A percentile compares a stretch with the other conserved stretches of the same genome.
These are phyloP conservation scores for Bombyx mandarina DNA, from an alignment of 1,140 invertebrate species.

Conservation along the genomic window DNA sequence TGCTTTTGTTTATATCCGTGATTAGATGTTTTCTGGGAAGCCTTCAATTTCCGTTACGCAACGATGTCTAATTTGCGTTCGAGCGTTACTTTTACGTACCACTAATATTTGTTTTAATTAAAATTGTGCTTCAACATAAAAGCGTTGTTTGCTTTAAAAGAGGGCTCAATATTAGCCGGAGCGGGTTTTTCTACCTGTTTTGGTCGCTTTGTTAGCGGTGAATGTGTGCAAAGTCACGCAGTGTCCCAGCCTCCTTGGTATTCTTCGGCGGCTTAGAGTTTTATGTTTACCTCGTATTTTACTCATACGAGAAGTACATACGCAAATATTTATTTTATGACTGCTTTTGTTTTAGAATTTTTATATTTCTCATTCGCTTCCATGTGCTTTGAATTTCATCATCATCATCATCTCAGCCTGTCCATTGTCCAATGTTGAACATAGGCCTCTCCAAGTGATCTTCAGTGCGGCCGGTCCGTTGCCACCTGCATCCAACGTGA, in stretches of 20 bases:
- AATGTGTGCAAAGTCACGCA: constrained; percentile 49
- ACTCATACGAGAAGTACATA: constrained; percentile 11
- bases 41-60: constrained; percentile 11
- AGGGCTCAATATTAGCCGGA: constrained; percentile 34
- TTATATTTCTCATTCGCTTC: too few relatives aligned
- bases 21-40: constrained; percentile 18
- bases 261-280: constrained; percentile 28
- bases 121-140: constrained; percentile 28
- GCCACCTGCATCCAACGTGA: too few relatives aligned
- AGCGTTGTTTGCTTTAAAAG: constrained; percentile 28
- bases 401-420: too few relatives aligned
- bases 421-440: too few relatives aligned
- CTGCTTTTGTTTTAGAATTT: not conserved
- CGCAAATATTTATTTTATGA: constrained; percentile 4
- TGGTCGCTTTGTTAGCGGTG: constrained; percentile 33
- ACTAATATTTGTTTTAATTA: constrained; percentile 41
- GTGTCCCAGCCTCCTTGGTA: constrained; percentile 30
- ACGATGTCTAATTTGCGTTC: constrained; percentile 10
- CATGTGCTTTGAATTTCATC: too few relatives aligned
- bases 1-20: constrained; percentile 15
- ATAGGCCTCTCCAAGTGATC: too few relatives aligned
- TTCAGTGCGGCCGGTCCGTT: too few relatives aligned
- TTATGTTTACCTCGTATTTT: constrained; percentile 32
- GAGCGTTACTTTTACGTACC: constrained; percentile 9
- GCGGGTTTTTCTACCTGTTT: constrained; percentile 48